These are phyloP conservation scores for Pogona vitticeps DNA, from an alignment of 2,113 vertebrate species.

Conservation along the genomic window DNA sequence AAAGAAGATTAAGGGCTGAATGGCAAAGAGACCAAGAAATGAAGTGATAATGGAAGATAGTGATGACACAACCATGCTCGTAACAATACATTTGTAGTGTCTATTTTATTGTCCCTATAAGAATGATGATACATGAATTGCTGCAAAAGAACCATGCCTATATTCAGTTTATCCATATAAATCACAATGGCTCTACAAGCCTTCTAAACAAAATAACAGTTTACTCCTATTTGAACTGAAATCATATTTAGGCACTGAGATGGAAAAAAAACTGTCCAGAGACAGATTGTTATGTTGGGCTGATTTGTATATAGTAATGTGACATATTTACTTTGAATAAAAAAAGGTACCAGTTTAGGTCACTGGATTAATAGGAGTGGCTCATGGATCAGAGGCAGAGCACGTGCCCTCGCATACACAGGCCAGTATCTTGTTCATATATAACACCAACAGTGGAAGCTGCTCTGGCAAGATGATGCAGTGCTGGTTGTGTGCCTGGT, in stretches of 20 bases:
- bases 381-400: not conserved
- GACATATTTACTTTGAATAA: not conserved
- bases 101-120: not conserved
- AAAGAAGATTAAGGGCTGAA: slow-evolving; percentile 12
- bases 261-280: too few relatives aligned
- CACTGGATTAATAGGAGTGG: not conserved
- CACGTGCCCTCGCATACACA: too few relatives aligned
- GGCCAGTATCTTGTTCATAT: too few relatives aligned
- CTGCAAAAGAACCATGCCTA: slow-evolving; percentile 6
- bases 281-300: not conserved
- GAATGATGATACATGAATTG: slow-evolving; percentile 33
- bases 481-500: too few relatives aligned
- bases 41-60: slow-evolving; percentile 17
- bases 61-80: not conserved
- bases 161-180: not conserved
- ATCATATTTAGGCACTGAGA: not conserved
- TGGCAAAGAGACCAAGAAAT: slow-evolving; percentile 2
- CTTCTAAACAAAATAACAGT: not conserved
- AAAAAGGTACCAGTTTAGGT: not conserved
- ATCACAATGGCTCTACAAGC: not conserved
- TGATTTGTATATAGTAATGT: not conserved
- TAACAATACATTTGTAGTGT: slow-evolving; percentile 20
- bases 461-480: too few relatives aligned
- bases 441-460: too few relatives aligned
- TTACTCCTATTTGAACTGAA: not conserved